Percentiles rank a stretch among this genome's conserved stretches.
phyloP scores from a whole-genome alignment of 2,797 vertebrate genomes.

The Benthosema pterotum region DNA sequence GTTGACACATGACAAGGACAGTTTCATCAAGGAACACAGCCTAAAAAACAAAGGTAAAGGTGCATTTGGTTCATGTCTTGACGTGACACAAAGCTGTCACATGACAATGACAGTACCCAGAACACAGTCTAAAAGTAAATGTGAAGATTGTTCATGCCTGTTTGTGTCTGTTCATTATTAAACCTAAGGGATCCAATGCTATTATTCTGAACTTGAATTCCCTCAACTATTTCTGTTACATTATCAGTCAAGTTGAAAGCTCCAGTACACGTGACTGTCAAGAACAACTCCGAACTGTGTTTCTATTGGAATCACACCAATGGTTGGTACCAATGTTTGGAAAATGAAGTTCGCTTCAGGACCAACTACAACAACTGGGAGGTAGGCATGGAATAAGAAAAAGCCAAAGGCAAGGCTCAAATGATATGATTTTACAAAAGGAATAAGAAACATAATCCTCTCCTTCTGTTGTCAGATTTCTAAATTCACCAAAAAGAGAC shows the following conservation, averaged over 20 bases:
- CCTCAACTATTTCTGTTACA: constrained; percentile 4
- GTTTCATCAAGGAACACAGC: rapidly evolving
- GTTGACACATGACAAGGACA: constrained; percentile 19
- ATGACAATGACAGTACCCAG: too few relatives aligned
- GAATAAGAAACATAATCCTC: background rate
- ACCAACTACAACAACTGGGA: constrained; percentile 79
- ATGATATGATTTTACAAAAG: background rate
- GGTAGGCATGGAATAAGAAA: constrained; percentile 58
- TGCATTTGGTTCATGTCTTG: too few relatives aligned
- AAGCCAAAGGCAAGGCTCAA: background rate
- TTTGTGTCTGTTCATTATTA: too few relatives aligned
- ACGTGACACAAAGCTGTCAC: too few relatives aligned
- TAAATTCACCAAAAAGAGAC: rapidly evolving
- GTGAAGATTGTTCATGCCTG: too few relatives aligned
- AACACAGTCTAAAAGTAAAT: too few relatives aligned
- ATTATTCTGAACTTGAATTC: too few relatives aligned
- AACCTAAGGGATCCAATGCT: too few relatives aligned
- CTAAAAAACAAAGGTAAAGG: constrained; percentile 55
- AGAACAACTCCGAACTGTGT: constrained; percentile 73
- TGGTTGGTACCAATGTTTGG: constrained; percentile 48
- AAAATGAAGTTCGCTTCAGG: constrained; percentile 79
- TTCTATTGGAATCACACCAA: constrained; percentile 77
- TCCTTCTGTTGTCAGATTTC: constrained; percentile 10
- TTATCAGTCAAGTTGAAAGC: constrained; percentile 71
- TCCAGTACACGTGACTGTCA: constrained; percentile 78